Evolutionary conservation across 1,140 invertebrate species (phyloP).

Genomic region (Agraylea sexmaculata): DNA sequence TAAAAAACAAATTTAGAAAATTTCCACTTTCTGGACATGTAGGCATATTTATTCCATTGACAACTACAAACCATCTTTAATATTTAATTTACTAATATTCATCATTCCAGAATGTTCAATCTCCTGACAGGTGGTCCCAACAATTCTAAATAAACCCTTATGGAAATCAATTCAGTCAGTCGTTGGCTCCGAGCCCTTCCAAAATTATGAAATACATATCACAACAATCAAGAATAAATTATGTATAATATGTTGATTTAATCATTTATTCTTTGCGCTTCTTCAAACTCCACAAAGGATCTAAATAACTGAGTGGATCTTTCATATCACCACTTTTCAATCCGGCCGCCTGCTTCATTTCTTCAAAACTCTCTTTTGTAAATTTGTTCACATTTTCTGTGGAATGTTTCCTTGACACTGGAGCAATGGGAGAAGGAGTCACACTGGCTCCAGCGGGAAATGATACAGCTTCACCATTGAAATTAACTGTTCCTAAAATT

Average conservation of each 20-base stretch:
- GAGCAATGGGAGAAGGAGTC: conserved; percentile 25
- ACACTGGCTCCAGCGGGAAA: conserved; percentile 28
- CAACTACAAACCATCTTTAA: no score
- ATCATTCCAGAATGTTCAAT: no score
- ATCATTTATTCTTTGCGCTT: conserved; percentile 27
- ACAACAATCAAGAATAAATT: no score
- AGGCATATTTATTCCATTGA: no score
- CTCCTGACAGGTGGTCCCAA: no score
- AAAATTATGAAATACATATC: no score
- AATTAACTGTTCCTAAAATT: conserved; percentile 32
- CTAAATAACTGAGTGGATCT: conserved; percentile 44
- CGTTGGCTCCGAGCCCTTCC: no score
- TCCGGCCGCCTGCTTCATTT: conserved; percentile 36
- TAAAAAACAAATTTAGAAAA: no score
- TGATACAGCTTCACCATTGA: conserved; percentile 35
- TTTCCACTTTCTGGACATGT: no score
- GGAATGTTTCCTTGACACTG: conserved; percentile 14
- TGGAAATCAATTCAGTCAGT: no score
- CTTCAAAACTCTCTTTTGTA: conserved; percentile 38
- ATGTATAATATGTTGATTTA: neutral
- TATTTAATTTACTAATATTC: no score
- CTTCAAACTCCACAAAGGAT: conserved; percentile 46
- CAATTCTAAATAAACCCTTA: no score
- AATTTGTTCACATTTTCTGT: conserved; percentile 25
- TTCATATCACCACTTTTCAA: conserved; percentile 39